These are phyloP conservation scores for Sinocyclocheilus rhinocerous DNA, from an alignment of 2,113 vertebrate species.

Conservation along the genomic window DNA sequence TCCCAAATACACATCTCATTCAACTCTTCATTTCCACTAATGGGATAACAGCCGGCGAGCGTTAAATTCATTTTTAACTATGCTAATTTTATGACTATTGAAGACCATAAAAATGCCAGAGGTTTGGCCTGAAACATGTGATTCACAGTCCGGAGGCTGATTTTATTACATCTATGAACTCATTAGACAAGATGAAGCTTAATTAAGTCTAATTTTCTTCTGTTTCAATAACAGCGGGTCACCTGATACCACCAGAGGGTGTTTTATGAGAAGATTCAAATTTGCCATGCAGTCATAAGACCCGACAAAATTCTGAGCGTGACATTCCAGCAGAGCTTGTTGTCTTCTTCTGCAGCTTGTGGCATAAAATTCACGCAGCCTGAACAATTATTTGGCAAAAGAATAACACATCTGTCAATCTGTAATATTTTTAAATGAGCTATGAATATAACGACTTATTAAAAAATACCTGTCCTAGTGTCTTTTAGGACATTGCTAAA, in stretches of 20 bases:
- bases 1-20: conserved; percentile 22
- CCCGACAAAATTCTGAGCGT: conserved; percentile 6
- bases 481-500: background rate
- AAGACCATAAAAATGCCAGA: conserved; percentile 26
- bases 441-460: background rate
- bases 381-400: background rate
- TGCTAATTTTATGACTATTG: conserved; percentile 41
- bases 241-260: conserved; percentile 18
- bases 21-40: conserved; percentile 9
- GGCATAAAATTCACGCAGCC: background rate
- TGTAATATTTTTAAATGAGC: background rate
- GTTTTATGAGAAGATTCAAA: conserved; percentile 17
- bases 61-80: conserved; percentile 49
- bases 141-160: conserved; percentile 23
- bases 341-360: background rate
- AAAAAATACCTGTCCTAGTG: background rate
- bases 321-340: conserved; percentile 7
- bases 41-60: conserved; percentile 10
- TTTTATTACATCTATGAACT: conserved; percentile 43
- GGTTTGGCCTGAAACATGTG: conserved; percentile 40
- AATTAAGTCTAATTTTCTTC: conserved; percentile 38
- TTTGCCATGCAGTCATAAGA: conserved; percentile 45
- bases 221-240: conserved; percentile 19
- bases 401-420: background rate
- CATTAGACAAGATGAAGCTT: conserved; percentile 31